A percentile compares a stretch with the other conserved stretches of the same genome.
phyloP scores from a whole-genome alignment of 2,797 vertebrate genomes.

The Mus spretus region DNA sequence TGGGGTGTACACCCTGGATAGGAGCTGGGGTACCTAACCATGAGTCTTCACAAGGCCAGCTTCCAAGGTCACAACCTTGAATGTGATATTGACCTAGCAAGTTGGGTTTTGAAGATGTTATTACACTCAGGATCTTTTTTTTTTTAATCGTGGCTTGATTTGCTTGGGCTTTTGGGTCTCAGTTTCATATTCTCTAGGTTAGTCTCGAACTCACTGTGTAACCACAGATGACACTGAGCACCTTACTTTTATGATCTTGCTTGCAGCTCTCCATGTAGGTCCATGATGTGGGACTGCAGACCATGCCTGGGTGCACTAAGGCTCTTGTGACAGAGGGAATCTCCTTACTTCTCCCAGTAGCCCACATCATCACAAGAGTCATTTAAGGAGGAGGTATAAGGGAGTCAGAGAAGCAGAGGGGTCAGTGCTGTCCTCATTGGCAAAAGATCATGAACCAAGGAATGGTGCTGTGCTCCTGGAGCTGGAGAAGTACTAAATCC shows the following conservation, averaged over 20 bases:
- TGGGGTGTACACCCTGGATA: background rate
- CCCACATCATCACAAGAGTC: background rate
- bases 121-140: background rate
- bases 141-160: background rate
- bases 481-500: background rate
- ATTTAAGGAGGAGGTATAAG: background rate
- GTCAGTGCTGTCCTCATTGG: background rate
- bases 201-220: background rate
- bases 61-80: background rate
- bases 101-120: background rate
- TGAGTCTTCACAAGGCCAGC: background rate
- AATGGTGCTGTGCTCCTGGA: background rate
- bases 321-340: background rate
- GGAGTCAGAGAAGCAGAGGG: background rate
- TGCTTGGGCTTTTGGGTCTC: background rate
- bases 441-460: background rate
- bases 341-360: background rate
- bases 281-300: background rate
- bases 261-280: background rate
- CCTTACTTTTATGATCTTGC: no score
- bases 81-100: background rate
- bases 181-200: background rate
- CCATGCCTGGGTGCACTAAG: background rate
- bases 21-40: background rate
- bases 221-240: background rate